These are phyloP conservation scores for Sorex araneus DNA, from an alignment of 2,113 vertebrate species.

Conservation along the genomic window DNA sequence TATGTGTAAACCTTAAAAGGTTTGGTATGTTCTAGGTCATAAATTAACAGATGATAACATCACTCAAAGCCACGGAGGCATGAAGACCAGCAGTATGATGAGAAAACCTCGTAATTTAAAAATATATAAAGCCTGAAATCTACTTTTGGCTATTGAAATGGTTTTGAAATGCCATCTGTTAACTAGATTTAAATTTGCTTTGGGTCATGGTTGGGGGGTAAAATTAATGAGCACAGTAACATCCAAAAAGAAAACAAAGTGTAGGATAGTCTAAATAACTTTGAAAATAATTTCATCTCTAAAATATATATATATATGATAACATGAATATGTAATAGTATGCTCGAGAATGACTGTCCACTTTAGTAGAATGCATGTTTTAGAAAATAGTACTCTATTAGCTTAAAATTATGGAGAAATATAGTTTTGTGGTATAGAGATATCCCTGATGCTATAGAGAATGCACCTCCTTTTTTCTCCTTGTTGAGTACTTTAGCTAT, in stretches of 20 bases:
- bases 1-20: conserved; percentile 63
- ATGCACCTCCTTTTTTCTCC: not conserved
- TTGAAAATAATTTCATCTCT: conserved; percentile 21
- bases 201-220: not conserved
- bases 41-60: conserved; percentile 60
- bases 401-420: conserved; percentile 45
- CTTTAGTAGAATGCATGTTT: conserved; percentile 10
- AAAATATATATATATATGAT: not conserved
- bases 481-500: not conserved
- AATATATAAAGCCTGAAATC: conserved; percentile 71
- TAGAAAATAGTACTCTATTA: conserved; percentile 47
- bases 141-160: conserved; percentile 55
- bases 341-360: not conserved
- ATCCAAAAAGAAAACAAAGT: conserved; percentile 7
- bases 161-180: conserved; percentile 65
- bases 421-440: not conserved
- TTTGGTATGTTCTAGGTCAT: conserved; percentile 47
- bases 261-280: conserved; percentile 12
- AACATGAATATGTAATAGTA: too few relatives aligned
- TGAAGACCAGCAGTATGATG: conserved; percentile 58
- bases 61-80: conserved; percentile 63
- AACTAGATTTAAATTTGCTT: conserved; percentile 61
- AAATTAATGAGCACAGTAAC: conserved; percentile 51
- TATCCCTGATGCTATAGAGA: too few relatives aligned
- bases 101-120: conserved; percentile 68